A percentile compares a stretch with the other conserved stretches of the same genome.
These are phyloP conservation scores for Cynocephalus volans DNA, from an alignment of 2,113 vertebrate species.

Conservation along the genomic window DNA sequence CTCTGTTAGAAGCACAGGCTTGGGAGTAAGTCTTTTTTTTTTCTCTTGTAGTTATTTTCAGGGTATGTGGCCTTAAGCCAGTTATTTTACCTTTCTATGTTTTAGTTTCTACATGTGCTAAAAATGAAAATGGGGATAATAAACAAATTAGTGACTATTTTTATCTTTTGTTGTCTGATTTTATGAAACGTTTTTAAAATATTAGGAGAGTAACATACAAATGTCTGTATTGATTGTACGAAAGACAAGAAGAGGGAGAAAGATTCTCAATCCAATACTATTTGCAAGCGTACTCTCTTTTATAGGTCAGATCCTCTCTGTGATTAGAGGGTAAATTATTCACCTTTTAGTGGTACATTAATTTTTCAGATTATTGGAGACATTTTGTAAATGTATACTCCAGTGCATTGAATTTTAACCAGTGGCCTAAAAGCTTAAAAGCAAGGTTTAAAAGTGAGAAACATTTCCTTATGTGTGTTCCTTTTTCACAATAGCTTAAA, in stretches of 20 bases:
- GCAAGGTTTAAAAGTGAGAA: conserved; percentile 33
- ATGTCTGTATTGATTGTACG: neutral
- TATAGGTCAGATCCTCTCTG: neutral
- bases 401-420: neutral
- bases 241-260: neutral
- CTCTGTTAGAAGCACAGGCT: neutral
- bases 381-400: conserved; percentile 38
- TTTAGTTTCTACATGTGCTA: neutral
- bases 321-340: neutral
- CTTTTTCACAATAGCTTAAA: conserved; percentile 8
- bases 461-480: neutral
- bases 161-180: neutral
- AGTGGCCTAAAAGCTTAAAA: conserved; percentile 31
- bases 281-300: neutral
- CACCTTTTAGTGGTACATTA: conserved; percentile 2
- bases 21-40: neutral
- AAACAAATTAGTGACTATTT: neutral
- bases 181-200: neutral
- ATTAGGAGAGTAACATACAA: neutral
- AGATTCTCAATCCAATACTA: neutral
- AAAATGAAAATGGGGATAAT: neutral
- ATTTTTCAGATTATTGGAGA: conserved; percentile 32
- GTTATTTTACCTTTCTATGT: neutral
- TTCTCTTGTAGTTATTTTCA: neutral
- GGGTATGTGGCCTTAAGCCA: neutral